These are phyloP conservation scores for Saccostrea cuccullata DNA, from an alignment of 1,140 invertebrate species.

Conservation along the genomic window DNA sequence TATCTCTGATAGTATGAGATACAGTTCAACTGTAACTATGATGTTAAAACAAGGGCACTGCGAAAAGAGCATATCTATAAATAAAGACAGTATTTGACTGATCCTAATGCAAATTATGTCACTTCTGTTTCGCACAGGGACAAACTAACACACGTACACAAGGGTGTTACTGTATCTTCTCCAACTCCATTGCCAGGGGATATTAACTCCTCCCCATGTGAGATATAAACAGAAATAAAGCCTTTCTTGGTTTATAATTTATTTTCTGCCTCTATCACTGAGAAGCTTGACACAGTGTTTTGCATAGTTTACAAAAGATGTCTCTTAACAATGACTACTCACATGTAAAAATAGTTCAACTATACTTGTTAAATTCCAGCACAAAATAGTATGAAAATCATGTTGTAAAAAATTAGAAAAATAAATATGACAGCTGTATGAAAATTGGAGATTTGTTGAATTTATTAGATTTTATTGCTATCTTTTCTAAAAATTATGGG, in stretches of 20 bases:
- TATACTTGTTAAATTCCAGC: conserved; percentile 37
- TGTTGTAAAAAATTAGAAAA: conserved; percentile 12
- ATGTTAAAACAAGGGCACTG: no score
- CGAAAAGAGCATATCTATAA: no score
- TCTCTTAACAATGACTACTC: conserved; percentile 26
- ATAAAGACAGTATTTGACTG: no score
- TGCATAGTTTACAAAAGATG: conserved; percentile 34
- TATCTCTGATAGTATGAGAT: no score
- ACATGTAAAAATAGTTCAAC: conserved; percentile 36
- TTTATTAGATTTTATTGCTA: conserved; percentile 1
- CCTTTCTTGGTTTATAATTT: conserved; percentile 20
- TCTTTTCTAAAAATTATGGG: background rate
- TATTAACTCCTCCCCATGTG: background rate
- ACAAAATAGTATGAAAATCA: conserved; percentile 22
- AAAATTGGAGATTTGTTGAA: conserved; percentile 4
- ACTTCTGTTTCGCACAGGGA: no score
- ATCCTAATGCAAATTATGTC: no score
- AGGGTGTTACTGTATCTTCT: no score
- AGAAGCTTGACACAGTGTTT: conserved; percentile 17
- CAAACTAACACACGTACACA: no score
- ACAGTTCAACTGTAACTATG: no score
- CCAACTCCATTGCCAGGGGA: no score
- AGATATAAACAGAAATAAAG: background rate
- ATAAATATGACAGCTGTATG: conserved; percentile 5
- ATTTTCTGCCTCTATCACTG: conserved; percentile 26